Conservation (phyloP, 2,888 invertebrate genomes). For the Leptogaster cylindrica region DNA sequence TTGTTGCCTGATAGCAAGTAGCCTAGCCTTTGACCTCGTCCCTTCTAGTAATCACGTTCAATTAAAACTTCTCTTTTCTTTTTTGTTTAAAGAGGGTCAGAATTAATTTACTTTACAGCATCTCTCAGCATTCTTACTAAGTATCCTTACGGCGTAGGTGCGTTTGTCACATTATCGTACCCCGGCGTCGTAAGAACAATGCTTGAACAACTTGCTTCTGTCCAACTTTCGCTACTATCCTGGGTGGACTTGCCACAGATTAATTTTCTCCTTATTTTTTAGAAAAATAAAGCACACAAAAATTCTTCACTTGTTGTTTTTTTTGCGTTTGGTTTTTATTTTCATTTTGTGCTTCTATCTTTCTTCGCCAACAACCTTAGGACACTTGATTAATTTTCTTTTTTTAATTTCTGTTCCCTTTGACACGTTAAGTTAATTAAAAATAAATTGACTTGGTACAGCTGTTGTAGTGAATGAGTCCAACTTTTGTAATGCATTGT, state of each 20-base stretch:
- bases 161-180: no score
- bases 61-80: conserved; percentile 35
- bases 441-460: conserved; percentile 34
- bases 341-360: neutral
- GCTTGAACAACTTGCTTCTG: conserved; percentile 18
- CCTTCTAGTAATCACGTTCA: conserved; percentile 19
- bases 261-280: conserved; percentile 25
- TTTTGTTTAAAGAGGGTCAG: conserved; percentile 14
- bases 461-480: no score
- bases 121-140: neutral
- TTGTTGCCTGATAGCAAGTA: neutral
- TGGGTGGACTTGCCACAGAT: neutral
- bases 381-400: conserved; percentile 22
- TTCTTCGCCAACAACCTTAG: neutral
- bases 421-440: conserved; percentile 37
- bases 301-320: no score
- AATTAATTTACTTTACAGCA: conserved; percentile 27
- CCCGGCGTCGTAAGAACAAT: no score
- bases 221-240: neutral
- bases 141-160: neutral
- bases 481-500: no score
- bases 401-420: neutral
- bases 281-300: conserved; percentile 12
- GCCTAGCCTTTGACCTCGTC: conserved; percentile 8
- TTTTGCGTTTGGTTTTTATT: conserved; percentile 2